Conservation (phyloP, 1,140 invertebrate species). For the Pectinophora gossypiella region DNA sequence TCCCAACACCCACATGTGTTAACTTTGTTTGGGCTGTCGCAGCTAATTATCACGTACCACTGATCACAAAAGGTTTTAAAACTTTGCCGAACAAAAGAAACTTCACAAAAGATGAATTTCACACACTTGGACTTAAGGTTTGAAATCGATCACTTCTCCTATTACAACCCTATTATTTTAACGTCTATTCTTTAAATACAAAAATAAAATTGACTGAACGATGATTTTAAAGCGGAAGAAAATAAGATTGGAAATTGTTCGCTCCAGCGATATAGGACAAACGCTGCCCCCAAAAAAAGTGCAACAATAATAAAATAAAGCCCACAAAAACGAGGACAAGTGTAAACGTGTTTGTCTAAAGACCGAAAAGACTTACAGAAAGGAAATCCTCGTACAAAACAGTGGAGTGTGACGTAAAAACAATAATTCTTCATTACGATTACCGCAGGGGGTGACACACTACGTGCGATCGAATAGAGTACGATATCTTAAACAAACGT, state of each 20-base stretch:
- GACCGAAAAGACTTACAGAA: constrained; percentile 48
- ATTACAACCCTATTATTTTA: too few relatives aligned
- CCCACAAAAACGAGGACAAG: constrained; percentile 42
- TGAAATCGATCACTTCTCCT: too few relatives aligned
- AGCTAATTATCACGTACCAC: background rate
- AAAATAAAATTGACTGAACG: too few relatives aligned
- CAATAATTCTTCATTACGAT: constrained; percentile 69
- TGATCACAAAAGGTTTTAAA: background rate
- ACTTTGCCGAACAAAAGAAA: background rate
- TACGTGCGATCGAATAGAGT: constrained; percentile 23
- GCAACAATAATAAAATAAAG: constrained; percentile 23
- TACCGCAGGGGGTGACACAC: constrained; percentile 30
- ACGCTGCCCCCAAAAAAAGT: constrained; percentile 7
- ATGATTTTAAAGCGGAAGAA: too few relatives aligned
- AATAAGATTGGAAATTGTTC: too few relatives aligned
- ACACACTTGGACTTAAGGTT: background rate
- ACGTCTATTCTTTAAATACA: too few relatives aligned
- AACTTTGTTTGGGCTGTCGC: background rate
- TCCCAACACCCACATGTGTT: background rate
- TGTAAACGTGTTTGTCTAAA: constrained; percentile 55
- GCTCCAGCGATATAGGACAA: too few relatives aligned
- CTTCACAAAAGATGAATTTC: background rate
- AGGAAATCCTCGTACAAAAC: constrained; percentile 65
- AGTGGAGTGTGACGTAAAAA: constrained; percentile 58
- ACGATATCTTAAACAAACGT: constrained; percentile 20